These are phyloP conservation scores for Bujurquina vittata DNA, from an alignment of 2,113 vertebrate species.

Conservation along the genomic window DNA sequence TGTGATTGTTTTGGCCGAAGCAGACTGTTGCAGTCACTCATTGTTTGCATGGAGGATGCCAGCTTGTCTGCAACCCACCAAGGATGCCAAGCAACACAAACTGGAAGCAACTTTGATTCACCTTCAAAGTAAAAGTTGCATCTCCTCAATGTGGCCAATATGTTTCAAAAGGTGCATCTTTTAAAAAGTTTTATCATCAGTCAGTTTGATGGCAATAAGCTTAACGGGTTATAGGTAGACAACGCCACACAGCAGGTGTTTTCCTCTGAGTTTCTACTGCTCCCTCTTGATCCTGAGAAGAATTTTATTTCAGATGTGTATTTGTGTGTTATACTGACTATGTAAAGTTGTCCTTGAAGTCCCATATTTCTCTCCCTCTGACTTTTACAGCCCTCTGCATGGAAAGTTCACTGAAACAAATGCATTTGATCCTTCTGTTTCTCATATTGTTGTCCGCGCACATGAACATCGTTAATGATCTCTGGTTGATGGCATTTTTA, in stretches of 20 bases:
- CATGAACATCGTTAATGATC: conserved; percentile 35
- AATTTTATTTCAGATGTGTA: not conserved
- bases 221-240: not conserved
- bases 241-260: not conserved
- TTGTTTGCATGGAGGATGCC: not conserved
- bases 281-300: not conserved
- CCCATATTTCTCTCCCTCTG: conserved; percentile 1
- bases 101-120: not conserved
- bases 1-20: not conserved
- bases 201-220: not conserved
- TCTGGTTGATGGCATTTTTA: conserved; percentile 35
- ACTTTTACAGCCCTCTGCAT: conserved; percentile 12
- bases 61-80: not conserved
- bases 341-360: conserved; percentile 3
- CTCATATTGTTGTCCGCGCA: conserved; percentile 10
- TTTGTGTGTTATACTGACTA: conserved; percentile 4
- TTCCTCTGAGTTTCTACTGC: not conserved
- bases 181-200: not conserved
- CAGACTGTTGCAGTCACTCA: not conserved
- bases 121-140: not conserved
- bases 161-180: not conserved
- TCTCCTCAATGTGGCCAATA: not conserved
- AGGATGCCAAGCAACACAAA: not conserved
- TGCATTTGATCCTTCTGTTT: conserved; percentile 1
- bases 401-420: conserved; percentile 32